phyloP scores from a whole-genome alignment of 2,113 vertebrate species.

The Taxidea taxus region DNA sequence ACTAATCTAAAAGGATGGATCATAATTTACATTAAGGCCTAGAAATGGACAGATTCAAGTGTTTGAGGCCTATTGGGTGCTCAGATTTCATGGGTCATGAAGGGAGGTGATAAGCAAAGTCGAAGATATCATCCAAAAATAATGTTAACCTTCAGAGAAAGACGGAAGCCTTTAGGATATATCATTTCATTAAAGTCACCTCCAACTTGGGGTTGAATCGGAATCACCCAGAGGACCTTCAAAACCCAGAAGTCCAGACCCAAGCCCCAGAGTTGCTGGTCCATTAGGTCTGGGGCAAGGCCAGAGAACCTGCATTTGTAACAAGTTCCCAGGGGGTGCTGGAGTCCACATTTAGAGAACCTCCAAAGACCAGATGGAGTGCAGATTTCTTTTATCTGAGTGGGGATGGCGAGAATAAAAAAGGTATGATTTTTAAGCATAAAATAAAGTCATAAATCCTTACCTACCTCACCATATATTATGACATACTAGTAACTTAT shows the following conservation, averaged over 20 bases:
- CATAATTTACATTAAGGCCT: not conserved
- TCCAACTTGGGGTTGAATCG: not conserved
- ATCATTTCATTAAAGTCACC: not conserved
- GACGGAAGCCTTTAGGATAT: not conserved
- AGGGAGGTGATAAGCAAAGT: not conserved
- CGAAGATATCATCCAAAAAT: not conserved
- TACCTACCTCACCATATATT: not conserved
- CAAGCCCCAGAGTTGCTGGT: not conserved
- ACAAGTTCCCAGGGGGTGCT: not conserved
- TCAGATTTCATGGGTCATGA: not conserved
- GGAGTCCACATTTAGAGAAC: not conserved
- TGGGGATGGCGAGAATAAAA: not conserved
- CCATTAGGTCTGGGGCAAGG: not conserved
- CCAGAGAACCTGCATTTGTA: not conserved
- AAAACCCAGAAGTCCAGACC: not conserved
- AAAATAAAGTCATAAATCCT: not conserved
- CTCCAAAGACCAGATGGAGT: not conserved
- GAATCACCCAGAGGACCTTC: not conserved
- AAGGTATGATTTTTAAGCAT: not conserved
- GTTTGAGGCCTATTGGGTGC: not conserved
- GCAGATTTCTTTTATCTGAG: not conserved
- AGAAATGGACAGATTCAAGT: not conserved
- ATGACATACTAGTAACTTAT: not conserved
- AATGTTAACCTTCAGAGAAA: not conserved
- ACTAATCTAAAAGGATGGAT: not conserved